Percentiles rank a stretch among this genome's conserved stretches.
These are phyloP conservation scores for Agrilus biguttatus DNA, from an alignment of 2,888 invertebrate genomes.

Conservation along the genomic window DNA sequence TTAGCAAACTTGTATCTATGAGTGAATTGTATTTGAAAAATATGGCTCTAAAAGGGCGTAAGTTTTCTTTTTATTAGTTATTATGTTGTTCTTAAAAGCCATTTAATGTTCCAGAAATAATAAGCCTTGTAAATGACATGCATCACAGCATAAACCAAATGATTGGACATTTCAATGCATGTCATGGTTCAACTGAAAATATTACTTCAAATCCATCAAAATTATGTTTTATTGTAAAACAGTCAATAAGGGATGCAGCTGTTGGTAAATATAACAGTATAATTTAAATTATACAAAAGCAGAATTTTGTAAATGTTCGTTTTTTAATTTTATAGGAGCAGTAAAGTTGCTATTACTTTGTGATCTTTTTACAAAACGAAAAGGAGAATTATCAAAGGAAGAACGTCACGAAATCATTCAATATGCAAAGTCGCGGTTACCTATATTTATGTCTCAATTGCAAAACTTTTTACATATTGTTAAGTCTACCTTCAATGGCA, in stretches of 20 bases:
- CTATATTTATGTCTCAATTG: conserved; percentile 48
- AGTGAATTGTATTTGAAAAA: conserved; percentile 47
- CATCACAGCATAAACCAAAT: conserved; percentile 45
- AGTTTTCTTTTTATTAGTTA: conserved; percentile 16
- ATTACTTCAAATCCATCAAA: conserved; percentile 40
- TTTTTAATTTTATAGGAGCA: conserved; percentile 27
- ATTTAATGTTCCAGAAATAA: conserved; percentile 38
- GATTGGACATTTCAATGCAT: conserved; percentile 40
- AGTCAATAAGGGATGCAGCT: conserved; percentile 44
- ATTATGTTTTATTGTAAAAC: conserved; percentile 46
- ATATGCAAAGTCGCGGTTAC: conserved; percentile 48
- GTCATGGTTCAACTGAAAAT: conserved; percentile 23
- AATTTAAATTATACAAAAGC: no score
- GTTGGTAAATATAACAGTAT: conserved; percentile 31
- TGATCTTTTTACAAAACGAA: conserved; percentile 48
- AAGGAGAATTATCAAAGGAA: conserved; percentile 42
- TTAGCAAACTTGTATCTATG: conserved; percentile 38
- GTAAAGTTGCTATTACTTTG: conserved; percentile 44
- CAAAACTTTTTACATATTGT: conserved; percentile 44
- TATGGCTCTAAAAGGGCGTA: conserved; percentile 48
- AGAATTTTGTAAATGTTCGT: not conserved
- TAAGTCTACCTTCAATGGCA: conserved; percentile 41
- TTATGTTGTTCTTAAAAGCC: not conserved
- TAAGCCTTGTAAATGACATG: conserved; percentile 46
- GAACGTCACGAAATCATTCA: conserved; percentile 53